Conservation (phyloP, 2,888 invertebrate species). For the Oegoconia quadripuncta region DNA sequence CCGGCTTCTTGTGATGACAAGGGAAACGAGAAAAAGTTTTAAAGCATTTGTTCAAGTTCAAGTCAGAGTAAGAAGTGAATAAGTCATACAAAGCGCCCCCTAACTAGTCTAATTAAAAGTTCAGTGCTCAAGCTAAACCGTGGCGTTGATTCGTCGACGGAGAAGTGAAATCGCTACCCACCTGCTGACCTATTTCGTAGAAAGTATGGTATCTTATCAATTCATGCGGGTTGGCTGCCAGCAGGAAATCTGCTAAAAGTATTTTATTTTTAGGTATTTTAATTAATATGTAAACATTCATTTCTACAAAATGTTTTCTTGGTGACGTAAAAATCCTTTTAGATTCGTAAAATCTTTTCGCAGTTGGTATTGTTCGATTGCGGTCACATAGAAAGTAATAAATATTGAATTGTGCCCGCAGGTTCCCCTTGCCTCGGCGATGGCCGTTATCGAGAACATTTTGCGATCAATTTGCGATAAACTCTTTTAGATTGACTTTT, state of each 20-base stretch:
- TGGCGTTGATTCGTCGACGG: not conserved
- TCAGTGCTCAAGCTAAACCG: conserved; percentile 14
- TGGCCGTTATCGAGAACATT: conserved; percentile 3
- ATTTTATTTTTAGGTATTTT: too few species aligned
- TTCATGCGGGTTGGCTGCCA: too few species aligned
- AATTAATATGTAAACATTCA: too few species aligned
- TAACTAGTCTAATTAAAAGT: conserved; percentile 42
- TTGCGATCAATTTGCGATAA: conserved; percentile 12
- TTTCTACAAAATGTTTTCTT: too few species aligned
- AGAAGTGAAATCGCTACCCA: not conserved
- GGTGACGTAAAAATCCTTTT: too few species aligned
- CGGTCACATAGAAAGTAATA: conserved; percentile 10
- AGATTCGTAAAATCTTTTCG: too few species aligned
- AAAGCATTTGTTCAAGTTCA: conserved; percentile 27
- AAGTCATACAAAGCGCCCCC: conserved; percentile 30
- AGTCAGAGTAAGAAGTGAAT: conserved; percentile 4
- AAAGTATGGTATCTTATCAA: too few species aligned
- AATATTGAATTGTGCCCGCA: conserved; percentile 6
- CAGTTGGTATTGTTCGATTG: conserved; percentile 6
- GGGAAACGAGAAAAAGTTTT: conserved; percentile 29
- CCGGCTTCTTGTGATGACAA: conserved; percentile 1
- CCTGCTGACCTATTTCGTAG: too few species aligned
- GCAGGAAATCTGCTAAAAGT: too few species aligned
- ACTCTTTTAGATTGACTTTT: conserved; percentile 5
- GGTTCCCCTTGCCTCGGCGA: conserved; percentile 4